Conservation (phyloP, 2,888 invertebrate species). For the Drosophila trichaetosa region DNA sequence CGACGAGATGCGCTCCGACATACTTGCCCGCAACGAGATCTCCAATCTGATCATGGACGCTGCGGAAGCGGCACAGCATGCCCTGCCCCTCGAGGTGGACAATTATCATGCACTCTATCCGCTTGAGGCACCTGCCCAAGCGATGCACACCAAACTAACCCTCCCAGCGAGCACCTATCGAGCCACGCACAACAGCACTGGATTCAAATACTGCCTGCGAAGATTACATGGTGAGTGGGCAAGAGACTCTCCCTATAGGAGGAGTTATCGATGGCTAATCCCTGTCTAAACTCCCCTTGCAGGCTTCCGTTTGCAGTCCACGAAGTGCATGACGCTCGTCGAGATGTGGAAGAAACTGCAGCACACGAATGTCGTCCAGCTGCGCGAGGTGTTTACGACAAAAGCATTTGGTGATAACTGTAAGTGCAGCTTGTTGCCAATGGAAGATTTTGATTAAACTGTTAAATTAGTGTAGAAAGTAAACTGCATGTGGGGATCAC, state of each 20-base stretch:
- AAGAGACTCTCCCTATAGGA: no score
- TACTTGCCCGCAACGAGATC: constrained; percentile 85
- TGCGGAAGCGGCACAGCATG: constrained; percentile 84
- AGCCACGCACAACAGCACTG: constrained; percentile 94
- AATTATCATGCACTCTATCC: constrained; percentile 95
- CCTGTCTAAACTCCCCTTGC: background rate
- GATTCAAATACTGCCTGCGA: constrained; percentile 93
- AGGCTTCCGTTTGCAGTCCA: constrained; percentile 92
- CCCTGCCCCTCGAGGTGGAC: constrained; percentile 93
- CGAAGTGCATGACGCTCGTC: constrained; percentile 93
- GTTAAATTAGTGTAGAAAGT: no score
- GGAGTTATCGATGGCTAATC: background rate
- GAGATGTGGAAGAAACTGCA: constrained; percentile 98
- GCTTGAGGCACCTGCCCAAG: constrained; percentile 88
- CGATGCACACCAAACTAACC: constrained; percentile 88
- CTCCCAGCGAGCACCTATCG: constrained; percentile 95
- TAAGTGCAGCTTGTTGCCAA: constrained; percentile 85
- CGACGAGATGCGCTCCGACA: constrained; percentile 89
- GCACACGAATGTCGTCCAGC: constrained; percentile 97
- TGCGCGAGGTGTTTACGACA: constrained; percentile 97
- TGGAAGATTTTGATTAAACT: no score
- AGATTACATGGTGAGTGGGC: constrained; percentile 90
- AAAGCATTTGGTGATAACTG: constrained; percentile 98
- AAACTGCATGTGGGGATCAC: no score
- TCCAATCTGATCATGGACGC: constrained; percentile 90